Base-by-base conservation (phyloP, 2,888 invertebrate genomes). In the Holacanthella duospinosa region DNA sequence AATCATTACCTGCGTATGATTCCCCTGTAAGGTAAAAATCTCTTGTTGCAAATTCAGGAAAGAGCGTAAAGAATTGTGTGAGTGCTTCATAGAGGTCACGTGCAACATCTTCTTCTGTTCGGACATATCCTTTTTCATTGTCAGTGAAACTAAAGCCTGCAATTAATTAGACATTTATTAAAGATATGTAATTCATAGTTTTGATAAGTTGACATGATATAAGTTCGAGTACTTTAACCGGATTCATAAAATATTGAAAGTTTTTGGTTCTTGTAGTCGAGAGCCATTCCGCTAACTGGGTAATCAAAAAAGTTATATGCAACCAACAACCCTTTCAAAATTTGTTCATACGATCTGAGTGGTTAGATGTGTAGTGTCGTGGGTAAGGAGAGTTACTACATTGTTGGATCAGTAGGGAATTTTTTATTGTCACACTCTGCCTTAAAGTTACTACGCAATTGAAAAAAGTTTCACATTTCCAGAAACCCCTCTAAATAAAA, bases 21-120 rank as follows among this genome's bases (percentile, higher is more conserved):
- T 94, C 93, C 1, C 94, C 94, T 0, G 89, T 86, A 0, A 91
- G 84, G 79, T 85, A 95, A 76, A 95, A 93, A 59, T 87, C 86
- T 73, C 86, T 86, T 1, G 79, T 75, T 74, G 84, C 84, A 29
- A 87, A 78, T 72, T 89, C 85, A 0, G 87, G 86, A 75, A 93
- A 95, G 0, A 94, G 75, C 68, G 84, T 80, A 76, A 91, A 93
- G 76, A 95, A 89, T 76, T 95, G 94, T 44, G 80, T 77, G 2
- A 93, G 74, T 0, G 87, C 87, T 60, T 82, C 81, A 74, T 90
- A 87, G 6, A 94, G 77, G 76, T 94, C 86, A 59, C 83, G 81
- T 0, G 88, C 93, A 1, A 94, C 88, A 75, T 87, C 85, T 0
- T 82, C 84, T 77, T 93, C 86, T 76, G 89, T 86, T 3, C 79